A percentile compares a stretch with the other conserved stretches of the same genome.
Conservation (phyloP, 2,888 invertebrate species). For the Dascillus cervinus region DNA sequence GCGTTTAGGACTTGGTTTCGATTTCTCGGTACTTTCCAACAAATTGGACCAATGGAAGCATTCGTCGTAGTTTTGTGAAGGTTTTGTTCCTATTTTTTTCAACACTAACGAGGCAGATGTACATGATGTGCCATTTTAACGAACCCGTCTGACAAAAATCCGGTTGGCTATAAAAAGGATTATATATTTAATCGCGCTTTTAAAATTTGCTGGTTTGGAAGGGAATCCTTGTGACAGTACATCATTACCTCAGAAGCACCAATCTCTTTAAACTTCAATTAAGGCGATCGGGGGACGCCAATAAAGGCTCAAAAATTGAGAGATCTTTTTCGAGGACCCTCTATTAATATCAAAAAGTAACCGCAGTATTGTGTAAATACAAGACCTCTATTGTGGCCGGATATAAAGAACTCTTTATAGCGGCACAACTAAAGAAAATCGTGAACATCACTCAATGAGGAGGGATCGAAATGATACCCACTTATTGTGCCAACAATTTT, state of each 20-base stretch:
- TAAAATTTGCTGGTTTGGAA: too few species aligned
- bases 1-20: not conserved
- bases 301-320: too few species aligned
- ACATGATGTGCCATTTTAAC: conserved; percentile 1
- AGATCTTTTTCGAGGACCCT: too few species aligned
- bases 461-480: not conserved
- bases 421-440: conserved; percentile 11
- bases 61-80: conserved; percentile 3
- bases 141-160: not conserved
- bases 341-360: conserved; percentile 16
- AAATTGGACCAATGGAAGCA: conserved; percentile 7
- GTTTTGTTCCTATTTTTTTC: not conserved
- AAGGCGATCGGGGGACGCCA: too few species aligned
- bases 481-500: not conserved
- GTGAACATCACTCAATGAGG: not conserved
- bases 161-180: not conserved
- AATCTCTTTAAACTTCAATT: too few species aligned
- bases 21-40: conserved; percentile 3
- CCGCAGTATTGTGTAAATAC: conserved; percentile 14
- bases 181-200: too few species aligned
- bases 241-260: too few species aligned
- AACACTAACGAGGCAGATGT: conserved; percentile 1
- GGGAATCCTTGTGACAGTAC: too few species aligned
- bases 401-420: conserved; percentile 14
- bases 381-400: conserved; percentile 13